Evolutionary conservation across 2,888 invertebrate species (phyloP), one percentile per base, ranked within the genome.

Genomic region (Trissolcus japonicus): DNA sequence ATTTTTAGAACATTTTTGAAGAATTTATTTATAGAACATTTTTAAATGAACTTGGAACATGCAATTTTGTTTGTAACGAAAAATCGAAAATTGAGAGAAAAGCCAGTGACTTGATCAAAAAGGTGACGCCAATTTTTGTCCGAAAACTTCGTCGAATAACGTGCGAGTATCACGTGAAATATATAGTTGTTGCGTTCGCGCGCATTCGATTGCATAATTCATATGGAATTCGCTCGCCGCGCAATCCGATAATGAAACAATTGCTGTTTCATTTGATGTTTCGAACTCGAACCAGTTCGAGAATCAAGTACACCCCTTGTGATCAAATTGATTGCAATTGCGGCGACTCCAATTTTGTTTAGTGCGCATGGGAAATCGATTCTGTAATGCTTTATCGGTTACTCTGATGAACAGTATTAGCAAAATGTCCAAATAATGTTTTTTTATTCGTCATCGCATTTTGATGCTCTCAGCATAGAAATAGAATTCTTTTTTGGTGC

Each of bases 71-170:
- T 85, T 86, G 85, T n/a, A n/a, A n/a, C n/a, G n/a, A n/a, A n/a
- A n/a, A n/a, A 87, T 87, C 87, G 87, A 87, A 87, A 88, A 87
- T 83, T 81, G 81, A 77, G 77, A 65, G 75, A 80, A 78, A 81
- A 76, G 48, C 65, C 72, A 46, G 62, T 65, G 66, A 77, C 69
- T 72, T 68, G 76, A 75, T 78, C 72, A 75, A n/a, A n/a, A n/a
- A 78, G 72, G 75, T 60, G 78, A 72, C 67, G 74, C 54, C 75
- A 75, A 78, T 78, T 69, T 57, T 57, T 66, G 69, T 77, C 77
- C 62, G 9, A 35, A 57, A 63, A 68, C 65, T 72, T 72, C 11
- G 67, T 65, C 48, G 61, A 71, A 66, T 53, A 51, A 60, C 51
- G 69, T n/a, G 66, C 25, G 53, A 48, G 51, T 66, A 14, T 25